Base-by-base conservation (phyloP, 2,888 invertebrate genomes). In the Platycheirus rosarum region DNA sequence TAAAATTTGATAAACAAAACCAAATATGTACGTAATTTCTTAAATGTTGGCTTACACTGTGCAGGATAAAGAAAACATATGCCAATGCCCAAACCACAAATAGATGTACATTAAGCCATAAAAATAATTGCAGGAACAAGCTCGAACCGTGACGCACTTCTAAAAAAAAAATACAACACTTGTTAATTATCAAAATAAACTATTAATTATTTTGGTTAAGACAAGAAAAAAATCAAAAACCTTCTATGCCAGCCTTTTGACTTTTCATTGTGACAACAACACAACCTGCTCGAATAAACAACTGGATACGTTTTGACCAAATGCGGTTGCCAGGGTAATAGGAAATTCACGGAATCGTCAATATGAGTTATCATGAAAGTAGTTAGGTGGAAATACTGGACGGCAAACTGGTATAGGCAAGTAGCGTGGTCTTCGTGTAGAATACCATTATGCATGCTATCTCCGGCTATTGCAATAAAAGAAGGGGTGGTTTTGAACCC, bases 41-140 rank as follows among this genome's bases (percentile, higher is more conserved):
- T 7, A 16, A 93, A 29, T 6, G 49, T 16, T 46, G 35, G 55
- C 86, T 85, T 85, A 90, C 90, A 84, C 87, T 86, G 20, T 87
- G 84, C 9, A 88, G 60, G 51, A 90, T 85, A 77, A 88, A 86
- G 68, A 88, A 80, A 37, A 88, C 85, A 74, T 87, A 89, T 69
- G 88, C 85, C 48, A 87, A 40, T 40, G 87, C 85, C 97, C 98
- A 97, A 78, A 95, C 89, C 7, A 95, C 92, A 79, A 94, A 94
- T 85, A 95, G 92, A 87, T 95, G 94, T 1, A 93, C 92, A 91
- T 98, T 97, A 86, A 96, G 94, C 91, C 95, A 97, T 63, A 98
- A 90, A 53, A 95, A 92, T 92, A 97, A 96, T 91, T 98, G 98
- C 86, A 95, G 92, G 0, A 94, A 93, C 63, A 97, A 91, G 90